Base-by-base conservation (phyloP, 2,888 invertebrate genomes). In the Taphrorychus bicolor region DNA sequence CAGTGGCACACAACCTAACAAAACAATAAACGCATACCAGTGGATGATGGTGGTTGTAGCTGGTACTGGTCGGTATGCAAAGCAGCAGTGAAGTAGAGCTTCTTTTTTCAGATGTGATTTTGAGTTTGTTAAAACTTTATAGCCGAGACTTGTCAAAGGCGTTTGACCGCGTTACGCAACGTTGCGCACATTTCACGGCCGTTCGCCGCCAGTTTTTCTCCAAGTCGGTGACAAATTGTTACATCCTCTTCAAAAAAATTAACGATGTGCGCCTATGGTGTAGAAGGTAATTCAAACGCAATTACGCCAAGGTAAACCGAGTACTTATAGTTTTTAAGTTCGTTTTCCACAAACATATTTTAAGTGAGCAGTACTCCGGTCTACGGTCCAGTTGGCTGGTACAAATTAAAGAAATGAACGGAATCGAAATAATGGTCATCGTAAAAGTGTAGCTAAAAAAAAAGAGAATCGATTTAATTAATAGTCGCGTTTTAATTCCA, bases 341-440 rank as follows among this genome's bases (percentile, higher is more conserved):
- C 62, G 66, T 66, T 68, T 68, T 68, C 68, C 45, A 63, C 68
- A 68, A 62, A 63, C 59, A 66, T 58, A 66, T 60, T 60, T 66
- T 60, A 60, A 59, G 17, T 41, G 42, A 18, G 22, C 21, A 18
- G 51, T 22, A 18, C 22, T 19, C 21, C 51, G 9, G 17, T n/a
- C 14, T 3, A 5, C 11, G 32, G 32, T 32, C 32, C 2, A 11
- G 32, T n/a, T 42, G 5, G 41, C 17, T 14, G 22, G 23, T 59
- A 64, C 59, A 58, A 64, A 59, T 64, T 64, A 58, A 59, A 59
- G 64, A 59, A 64, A 64, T 64, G 42, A 64, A 64, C 57, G 64
- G 64, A 64, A 64, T 53, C 41, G 64, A 53, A 19, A 59, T 59
- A 59, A 64, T 58, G 63, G 51, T 23, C 49, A 49, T 14, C 53